Evolutionary conservation across 2,888 invertebrate species (phyloP).

Genomic region (Entomobrya multifasciata): DNA sequence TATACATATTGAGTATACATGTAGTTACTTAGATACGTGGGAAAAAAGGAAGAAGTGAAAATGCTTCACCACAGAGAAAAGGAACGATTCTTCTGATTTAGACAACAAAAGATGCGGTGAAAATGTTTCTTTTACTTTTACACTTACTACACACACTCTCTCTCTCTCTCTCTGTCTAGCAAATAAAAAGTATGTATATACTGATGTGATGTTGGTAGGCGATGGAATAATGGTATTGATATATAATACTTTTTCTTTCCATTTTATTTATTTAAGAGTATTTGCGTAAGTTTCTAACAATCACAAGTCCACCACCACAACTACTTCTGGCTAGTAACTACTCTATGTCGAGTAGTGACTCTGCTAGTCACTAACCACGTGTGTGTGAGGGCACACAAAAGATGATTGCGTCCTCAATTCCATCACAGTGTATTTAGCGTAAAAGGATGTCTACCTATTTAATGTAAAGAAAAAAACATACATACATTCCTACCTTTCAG

Average conservation of each 20-base stretch:
- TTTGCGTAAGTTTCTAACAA: not conserved
- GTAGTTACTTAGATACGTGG: not conserved
- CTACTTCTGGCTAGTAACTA: too few relatives aligned
- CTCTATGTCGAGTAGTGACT: not conserved
- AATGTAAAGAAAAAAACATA: not conserved
- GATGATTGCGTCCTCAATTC: conserved; percentile 33
- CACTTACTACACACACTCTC: not conserved
- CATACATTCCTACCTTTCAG: not conserved
- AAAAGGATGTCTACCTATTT: too few relatives aligned
- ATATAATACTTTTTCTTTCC: conserved; percentile 9
- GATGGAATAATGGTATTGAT: not conserved
- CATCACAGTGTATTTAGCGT: not conserved
- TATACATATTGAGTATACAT: not conserved
- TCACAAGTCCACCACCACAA: not conserved
- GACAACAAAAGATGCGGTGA: conserved; percentile 47
- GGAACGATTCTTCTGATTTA: conserved; percentile 31
- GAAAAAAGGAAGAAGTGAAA: too few relatives aligned
- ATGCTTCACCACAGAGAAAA: too few relatives aligned
- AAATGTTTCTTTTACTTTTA: conserved; percentile 34
- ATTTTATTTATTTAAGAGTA: conserved; percentile 19
- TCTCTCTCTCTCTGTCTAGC: not conserved
- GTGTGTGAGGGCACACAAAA: not conserved
- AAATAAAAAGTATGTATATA: too few relatives aligned
- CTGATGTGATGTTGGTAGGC: too few relatives aligned
- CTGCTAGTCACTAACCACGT: not conserved